These are phyloP conservation scores for Acanthopagrus latus DNA, from an alignment of 2,797 vertebrate genomes.

Conservation along the genomic window DNA sequence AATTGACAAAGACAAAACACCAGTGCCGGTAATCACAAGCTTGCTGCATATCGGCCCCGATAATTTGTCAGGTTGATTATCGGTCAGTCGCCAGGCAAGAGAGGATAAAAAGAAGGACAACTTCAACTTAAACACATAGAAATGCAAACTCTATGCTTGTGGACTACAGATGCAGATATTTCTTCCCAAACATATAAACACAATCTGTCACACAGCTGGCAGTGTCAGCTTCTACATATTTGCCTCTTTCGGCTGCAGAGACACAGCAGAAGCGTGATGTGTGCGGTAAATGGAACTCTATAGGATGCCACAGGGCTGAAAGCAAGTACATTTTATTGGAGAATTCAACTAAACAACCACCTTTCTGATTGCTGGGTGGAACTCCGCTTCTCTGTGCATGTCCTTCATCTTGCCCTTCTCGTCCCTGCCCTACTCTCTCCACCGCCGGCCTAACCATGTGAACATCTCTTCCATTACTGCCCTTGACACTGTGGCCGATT, in stretches of 20 bases:
- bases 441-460: slow-evolving; percentile 23
- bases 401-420: slow-evolving; percentile 67
- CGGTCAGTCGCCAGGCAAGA: too few relatives aligned
- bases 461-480: slow-evolving; percentile 77
- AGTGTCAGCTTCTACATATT: slow-evolving; percentile 32
- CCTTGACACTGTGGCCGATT: slow-evolving; percentile 79
- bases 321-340: neutral
- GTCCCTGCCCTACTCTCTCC: slow-evolving; percentile 32
- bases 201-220: slow-evolving; percentile 46
- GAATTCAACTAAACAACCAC: neutral
- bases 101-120: neutral
- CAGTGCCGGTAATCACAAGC: too few relatives aligned
- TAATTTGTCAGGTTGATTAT: too few relatives aligned
- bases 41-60: too few relatives aligned
- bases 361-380: neutral
- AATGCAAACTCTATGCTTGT: neutral
- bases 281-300: slow-evolving; percentile 7
- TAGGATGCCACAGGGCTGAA: neutral
- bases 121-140: neutral
- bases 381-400: neutral
- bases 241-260: slow-evolving; percentile 13
- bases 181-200: slow-evolving; percentile 38
- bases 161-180: slow-evolving; percentile 24
- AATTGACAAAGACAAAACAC: too few relatives aligned
- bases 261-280: slow-evolving; percentile 6